These are phyloP conservation scores for Jaculus jaculus DNA, from an alignment of 2,113 vertebrate genomes.

Conservation along the genomic window DNA sequence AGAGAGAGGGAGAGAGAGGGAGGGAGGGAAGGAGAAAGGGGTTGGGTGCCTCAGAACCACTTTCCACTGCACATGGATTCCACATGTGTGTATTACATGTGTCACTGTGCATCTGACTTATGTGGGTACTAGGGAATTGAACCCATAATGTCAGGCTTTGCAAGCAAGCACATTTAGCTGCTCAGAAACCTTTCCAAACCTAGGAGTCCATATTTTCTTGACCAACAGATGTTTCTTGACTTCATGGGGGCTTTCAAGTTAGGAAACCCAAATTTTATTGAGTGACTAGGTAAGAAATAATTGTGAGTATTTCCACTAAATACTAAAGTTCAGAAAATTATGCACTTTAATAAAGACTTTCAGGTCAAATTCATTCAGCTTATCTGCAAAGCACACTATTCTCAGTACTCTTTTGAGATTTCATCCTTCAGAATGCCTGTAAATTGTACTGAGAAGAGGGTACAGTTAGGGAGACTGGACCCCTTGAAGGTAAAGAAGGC, in stretches of 20 bases:
- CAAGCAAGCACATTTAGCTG: no score
- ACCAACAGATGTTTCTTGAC: not conserved
- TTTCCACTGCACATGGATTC: no score
- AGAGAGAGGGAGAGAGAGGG: no score
- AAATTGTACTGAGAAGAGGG: not conserved
- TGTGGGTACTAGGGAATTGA: no score
- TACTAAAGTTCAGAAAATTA: not conserved
- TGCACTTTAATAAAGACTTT: not conserved
- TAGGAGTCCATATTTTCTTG: not conserved
- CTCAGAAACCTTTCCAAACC: no score
- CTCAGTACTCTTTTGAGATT: not conserved
- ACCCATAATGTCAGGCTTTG: no score
- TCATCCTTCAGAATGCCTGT: not conserved
- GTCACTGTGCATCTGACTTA: no score
- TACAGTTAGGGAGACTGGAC: no score
- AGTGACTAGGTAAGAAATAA: not conserved
- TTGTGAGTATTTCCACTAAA: not conserved
- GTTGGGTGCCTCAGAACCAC: no score
- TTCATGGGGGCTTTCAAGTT: not conserved
- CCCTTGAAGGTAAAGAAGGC: no score
- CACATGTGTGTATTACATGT: no score
- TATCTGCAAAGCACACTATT: not conserved
- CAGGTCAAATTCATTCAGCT: not conserved
- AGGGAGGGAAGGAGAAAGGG: no score
- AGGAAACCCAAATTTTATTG: not conserved